Percentiles rank a stretch among this genome's conserved stretches.
These are phyloP conservation scores for Phylloscopus trochiloides DNA, from an alignment of 2,113 vertebrate species.

Conservation along the genomic window DNA sequence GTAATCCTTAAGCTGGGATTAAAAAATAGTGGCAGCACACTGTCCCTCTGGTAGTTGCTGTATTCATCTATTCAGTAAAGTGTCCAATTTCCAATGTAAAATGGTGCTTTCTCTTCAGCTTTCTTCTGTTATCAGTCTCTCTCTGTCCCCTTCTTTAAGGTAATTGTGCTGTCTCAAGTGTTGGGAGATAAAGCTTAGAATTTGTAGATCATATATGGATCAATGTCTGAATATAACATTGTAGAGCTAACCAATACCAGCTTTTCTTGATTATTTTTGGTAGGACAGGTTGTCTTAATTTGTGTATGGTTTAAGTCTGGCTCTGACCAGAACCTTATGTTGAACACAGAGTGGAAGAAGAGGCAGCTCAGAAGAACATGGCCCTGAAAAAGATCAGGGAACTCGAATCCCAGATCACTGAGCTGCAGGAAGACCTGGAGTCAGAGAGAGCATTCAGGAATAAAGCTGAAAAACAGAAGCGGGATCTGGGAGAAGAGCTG, in stretches of 20 bases:
- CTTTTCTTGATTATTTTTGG: neutral
- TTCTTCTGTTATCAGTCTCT: slow-evolving; percentile 27
- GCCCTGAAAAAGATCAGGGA: slow-evolving; percentile 96
- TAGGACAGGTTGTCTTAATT: neutral
- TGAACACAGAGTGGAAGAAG: slow-evolving; percentile 89
- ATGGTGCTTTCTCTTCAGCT: slow-evolving; percentile 33
- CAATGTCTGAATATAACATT: neutral
- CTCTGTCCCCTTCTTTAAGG: slow-evolving; percentile 14
- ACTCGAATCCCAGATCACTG: slow-evolving; percentile 92
- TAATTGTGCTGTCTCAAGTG: neutral
- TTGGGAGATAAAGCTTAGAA: neutral
- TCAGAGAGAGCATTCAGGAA: slow-evolving; percentile 85
- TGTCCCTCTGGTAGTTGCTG: neutral
- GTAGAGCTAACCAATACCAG: neutral
- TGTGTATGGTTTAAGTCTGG: neutral
- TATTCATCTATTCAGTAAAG: neutral
- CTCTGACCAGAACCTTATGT: neutral
- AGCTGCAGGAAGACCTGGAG: slow-evolving; percentile 95
- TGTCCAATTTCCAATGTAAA: neutral
- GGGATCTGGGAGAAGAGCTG: slow-evolving; percentile 95
- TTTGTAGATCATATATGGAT: neutral
- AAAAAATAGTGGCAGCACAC: neutral
- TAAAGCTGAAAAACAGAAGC: slow-evolving; percentile 94
- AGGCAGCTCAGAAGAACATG: slow-evolving; percentile 92
- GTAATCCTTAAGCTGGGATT: neutral